These are phyloP conservation scores for Distichodus sexfasciatus DNA, from an alignment of 2,797 vertebrate species.

Conservation along the genomic window DNA sequence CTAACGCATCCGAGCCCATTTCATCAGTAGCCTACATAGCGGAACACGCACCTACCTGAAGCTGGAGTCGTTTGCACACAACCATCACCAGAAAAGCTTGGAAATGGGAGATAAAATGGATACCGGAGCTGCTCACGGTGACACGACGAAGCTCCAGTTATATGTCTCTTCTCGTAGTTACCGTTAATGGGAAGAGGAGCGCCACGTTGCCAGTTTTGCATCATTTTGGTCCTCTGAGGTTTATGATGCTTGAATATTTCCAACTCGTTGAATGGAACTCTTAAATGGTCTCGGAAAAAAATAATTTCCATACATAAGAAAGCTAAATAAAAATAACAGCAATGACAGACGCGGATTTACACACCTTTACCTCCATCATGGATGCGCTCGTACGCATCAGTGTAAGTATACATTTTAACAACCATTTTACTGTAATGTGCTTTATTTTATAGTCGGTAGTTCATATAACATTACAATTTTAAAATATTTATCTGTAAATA, in stretches of 20 bases:
- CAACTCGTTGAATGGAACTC: neutral
- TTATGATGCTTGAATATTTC: too few species aligned
- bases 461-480: neutral
- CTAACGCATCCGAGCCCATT: neutral
- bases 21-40: neutral
- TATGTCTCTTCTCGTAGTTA: too few species aligned
- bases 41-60: neutral
- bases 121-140: neutral
- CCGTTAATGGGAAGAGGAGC: too few species aligned
- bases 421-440: slow-evolving; percentile 6
- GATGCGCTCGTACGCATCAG: slow-evolving; percentile 91
- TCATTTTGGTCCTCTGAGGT: too few species aligned
- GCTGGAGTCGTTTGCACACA: neutral
- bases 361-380: slow-evolving; percentile 93
- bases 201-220: too few species aligned
- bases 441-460: neutral
- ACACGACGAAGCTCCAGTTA: too few species aligned
- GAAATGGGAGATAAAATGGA: slow-evolving; percentile 25
- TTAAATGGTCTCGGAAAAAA: neutral
- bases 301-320: neutral
- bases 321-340: neutral
- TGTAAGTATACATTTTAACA: too few species aligned
- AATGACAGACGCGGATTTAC: slow-evolving; percentile 89
- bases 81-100: neutral
- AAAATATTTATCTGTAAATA: neutral